Percentiles rank a stretch among this genome's conserved stretches.
These are phyloP conservation scores for Diarsia mendica DNA, from an alignment of 2,888 invertebrate genomes.

Conservation along the genomic window DNA sequence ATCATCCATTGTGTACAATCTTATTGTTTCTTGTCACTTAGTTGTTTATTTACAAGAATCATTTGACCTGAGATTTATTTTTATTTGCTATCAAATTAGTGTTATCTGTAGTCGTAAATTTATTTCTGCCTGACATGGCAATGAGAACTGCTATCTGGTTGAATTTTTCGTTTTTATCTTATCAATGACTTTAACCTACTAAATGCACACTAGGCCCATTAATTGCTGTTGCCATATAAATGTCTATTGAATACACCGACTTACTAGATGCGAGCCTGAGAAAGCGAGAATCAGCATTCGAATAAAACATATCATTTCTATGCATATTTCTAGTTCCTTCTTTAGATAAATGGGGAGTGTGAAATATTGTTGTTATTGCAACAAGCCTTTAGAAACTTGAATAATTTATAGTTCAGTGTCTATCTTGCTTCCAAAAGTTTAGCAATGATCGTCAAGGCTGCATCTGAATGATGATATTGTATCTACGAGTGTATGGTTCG, in stretches of 20 bases:
- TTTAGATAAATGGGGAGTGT: slow-evolving; percentile 26
- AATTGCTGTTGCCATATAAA: slow-evolving; percentile 22
- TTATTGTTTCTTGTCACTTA: slow-evolving; percentile 35
- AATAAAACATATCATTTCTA: slow-evolving; percentile 3
- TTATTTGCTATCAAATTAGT: slow-evolving; percentile 47
- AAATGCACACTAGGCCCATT: slow-evolving; percentile 5
- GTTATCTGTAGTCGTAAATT: slow-evolving; percentile 35
- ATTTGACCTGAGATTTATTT: slow-evolving; percentile 23
- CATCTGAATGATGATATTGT: slow-evolving; percentile 27
- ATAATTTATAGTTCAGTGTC: slow-evolving; percentile 39
- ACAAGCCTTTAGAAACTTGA: slow-evolving; percentile 41
- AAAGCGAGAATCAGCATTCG: slow-evolving; percentile 4
- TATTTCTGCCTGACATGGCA: slow-evolving; percentile 20
- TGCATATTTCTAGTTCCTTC: slow-evolving; percentile 30
- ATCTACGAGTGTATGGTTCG: slow-evolving; percentile 24
- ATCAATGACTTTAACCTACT: slow-evolving; percentile 39
- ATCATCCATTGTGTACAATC: slow-evolving; percentile 27
- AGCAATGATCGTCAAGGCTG: slow-evolving; percentile 41
- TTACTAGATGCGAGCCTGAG: background rate
- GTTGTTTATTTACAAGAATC: slow-evolving; percentile 17
- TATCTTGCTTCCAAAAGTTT: slow-evolving; percentile 37
- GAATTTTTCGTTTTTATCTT: slow-evolving; percentile 28
- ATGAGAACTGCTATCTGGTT: slow-evolving; percentile 14
- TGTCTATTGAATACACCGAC: slow-evolving; percentile 17
- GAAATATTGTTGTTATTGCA: slow-evolving; percentile 37